A percentile compares a stretch with the other conserved stretches of the same genome.
Conservation (phyloP, 2,888 invertebrate species). For the Chesias legatella region DNA sequence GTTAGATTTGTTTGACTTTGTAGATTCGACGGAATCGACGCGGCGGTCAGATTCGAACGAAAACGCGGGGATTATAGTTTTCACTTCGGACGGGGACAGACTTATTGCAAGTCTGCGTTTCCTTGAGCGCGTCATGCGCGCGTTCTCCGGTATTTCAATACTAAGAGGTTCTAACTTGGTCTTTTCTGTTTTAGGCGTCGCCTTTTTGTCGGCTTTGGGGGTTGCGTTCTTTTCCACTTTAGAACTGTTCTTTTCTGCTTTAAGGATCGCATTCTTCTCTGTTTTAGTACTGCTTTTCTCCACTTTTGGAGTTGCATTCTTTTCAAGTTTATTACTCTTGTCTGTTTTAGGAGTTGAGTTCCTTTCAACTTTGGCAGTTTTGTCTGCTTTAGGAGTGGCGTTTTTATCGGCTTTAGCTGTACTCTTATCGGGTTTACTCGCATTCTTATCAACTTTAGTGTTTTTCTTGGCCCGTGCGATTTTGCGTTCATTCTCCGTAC, state of each 20-base stretch:
- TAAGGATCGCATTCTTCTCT: constrained; percentile 10
- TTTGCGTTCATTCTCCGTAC: constrained; percentile 44
- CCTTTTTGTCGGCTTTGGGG: not conserved
- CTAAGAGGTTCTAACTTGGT: constrained; percentile 32
- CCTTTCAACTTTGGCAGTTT: not conserved
- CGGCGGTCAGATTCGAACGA: constrained; percentile 64
- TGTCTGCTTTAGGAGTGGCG: not conserved
- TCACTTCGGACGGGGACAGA: constrained; percentile 61
- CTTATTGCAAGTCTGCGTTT: constrained; percentile 58
- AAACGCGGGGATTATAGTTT: constrained; percentile 46
- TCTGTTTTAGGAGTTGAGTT: not conserved
- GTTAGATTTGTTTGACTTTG: constrained; percentile 43
- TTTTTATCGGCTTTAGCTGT: not conserved
- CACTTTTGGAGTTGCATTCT: not conserved
- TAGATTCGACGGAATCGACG: constrained; percentile 55
- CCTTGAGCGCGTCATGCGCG: constrained; percentile 64
- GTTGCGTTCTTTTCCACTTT: not conserved
- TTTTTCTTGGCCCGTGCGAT: constrained; percentile 48
- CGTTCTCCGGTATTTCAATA: constrained; percentile 40
- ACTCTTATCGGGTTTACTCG: constrained; percentile 1
- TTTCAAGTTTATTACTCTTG: not conserved
- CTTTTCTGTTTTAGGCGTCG: constrained; percentile 7
- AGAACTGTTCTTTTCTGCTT: not conserved
- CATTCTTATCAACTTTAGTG: not conserved
- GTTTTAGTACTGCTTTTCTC: not conserved